Percentiles rank a stretch among this genome's conserved stretches.
Conservation (phyloP, 2,113 vertebrate species). For the Cichladusa arquata region DNA sequence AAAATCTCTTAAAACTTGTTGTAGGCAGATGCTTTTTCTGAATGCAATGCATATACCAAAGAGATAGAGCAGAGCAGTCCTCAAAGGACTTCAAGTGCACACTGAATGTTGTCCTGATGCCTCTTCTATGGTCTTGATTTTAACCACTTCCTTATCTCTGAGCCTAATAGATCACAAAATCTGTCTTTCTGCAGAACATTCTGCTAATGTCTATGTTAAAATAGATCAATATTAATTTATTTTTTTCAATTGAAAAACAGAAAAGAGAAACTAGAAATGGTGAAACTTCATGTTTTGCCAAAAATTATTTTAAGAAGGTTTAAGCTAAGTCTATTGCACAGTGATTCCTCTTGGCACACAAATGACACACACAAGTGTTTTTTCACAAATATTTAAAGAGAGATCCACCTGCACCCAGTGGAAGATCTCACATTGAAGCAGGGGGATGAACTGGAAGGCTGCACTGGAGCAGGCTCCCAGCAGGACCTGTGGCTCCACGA, state of each 20-base stretch:
- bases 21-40: neutral
- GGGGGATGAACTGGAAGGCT: neutral
- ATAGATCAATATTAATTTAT: neutral
- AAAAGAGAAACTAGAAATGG: neutral
- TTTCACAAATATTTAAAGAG: neutral
- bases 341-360: neutral
- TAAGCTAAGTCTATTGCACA: neutral
- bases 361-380: neutral
- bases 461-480: neutral
- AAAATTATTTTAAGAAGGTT: neutral
- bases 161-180: neutral
- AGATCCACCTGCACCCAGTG: neutral
- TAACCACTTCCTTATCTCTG: neutral
- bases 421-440: accelerated
- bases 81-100: neutral
- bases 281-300: neutral
- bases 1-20: neutral
- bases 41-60: neutral
- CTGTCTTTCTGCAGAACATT: neutral
- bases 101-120: neutral
- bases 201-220: neutral
- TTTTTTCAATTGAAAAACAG: neutral
- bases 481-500: accelerated
- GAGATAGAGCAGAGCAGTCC: neutral
- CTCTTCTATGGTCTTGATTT: neutral